These are phyloP conservation scores for Sycophila texana DNA, from an alignment of 2,888 invertebrate species.

Conservation along the genomic window DNA sequence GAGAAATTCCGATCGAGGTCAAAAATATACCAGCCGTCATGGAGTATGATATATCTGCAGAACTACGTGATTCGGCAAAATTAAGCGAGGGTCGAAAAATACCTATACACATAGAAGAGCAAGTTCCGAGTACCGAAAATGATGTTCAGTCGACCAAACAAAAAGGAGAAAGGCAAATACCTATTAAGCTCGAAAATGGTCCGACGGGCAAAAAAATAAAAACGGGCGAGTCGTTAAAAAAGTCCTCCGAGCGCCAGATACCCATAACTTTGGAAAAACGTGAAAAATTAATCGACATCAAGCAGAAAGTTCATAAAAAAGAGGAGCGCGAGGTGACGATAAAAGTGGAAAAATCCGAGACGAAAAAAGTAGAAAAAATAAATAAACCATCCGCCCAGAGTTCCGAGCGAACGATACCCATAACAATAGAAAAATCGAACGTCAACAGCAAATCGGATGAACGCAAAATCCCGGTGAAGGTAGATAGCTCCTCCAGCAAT, in stretches of 20 bases:
- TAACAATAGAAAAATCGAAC: not conserved
- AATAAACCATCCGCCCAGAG: not conserved
- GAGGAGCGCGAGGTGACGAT: not conserved
- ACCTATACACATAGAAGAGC: too few species aligned
- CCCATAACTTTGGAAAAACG: slow-evolving; percentile 23
- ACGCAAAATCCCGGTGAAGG: not conserved
- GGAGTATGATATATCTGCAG: not conserved
- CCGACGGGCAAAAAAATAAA: not conserved
- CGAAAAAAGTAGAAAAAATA: too few species aligned
- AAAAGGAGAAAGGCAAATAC: not conserved
- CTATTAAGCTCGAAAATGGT: not conserved
- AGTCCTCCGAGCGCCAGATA: not conserved
- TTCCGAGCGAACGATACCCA: not conserved
- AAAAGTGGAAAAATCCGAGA: not conserved
- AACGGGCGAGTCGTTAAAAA: not conserved
- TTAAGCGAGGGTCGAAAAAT: too few species aligned
- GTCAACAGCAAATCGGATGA: not conserved
- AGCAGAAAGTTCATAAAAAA: not conserved
- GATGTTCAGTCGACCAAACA: not conserved
- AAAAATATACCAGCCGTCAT: not conserved
- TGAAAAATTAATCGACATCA: not conserved
- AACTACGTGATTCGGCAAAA: too few species aligned
- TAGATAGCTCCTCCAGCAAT: too few species aligned
- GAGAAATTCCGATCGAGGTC: not conserved
- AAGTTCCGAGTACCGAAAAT: too few species aligned